Conservation (phyloP, 64 coral and sea anemone genomes). For the Pocillopora verrucosa region DNA sequence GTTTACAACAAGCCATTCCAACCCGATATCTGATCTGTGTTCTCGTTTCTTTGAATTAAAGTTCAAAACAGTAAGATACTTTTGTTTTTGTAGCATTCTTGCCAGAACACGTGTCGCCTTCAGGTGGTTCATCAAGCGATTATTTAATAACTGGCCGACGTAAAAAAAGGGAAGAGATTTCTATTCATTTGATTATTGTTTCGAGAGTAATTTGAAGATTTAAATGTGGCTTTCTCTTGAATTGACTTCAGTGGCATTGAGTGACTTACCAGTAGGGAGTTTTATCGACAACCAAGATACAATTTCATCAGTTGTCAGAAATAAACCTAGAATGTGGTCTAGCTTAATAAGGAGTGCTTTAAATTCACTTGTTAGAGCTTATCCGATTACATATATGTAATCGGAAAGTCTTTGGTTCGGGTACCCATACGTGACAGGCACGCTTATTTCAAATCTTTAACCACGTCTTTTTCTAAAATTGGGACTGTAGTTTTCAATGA, state of each 20-base stretch:
- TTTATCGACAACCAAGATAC: too few species aligned
- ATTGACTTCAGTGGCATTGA: neutral
- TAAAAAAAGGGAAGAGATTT: neutral
- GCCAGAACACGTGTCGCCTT: conserved; percentile 4
- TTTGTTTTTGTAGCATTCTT: conserved; percentile 19
- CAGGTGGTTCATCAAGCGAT: neutral
- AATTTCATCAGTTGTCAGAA: too few species aligned
- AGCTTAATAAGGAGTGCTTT: too few species aligned
- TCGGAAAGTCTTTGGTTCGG: too few species aligned
- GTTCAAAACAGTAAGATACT: neutral
- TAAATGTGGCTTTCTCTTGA: neutral
- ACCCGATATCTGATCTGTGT: conserved; percentile 1
- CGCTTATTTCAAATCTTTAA: too few species aligned
- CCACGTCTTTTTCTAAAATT: too few species aligned
- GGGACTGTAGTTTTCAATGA: too few species aligned
- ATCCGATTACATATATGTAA: too few species aligned
- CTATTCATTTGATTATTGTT: neutral
- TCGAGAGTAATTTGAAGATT: neutral
- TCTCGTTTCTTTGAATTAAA: neutral
- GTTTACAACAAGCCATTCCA: neutral
- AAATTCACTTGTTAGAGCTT: too few species aligned
- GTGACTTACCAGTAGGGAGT: neutral
- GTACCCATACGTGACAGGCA: too few species aligned
- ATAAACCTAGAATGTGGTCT: too few species aligned
- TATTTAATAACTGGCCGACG: neutral